phyloP scores from a whole-genome alignment of 2,797 vertebrate species.

The Enoplosus armatus region DNA sequence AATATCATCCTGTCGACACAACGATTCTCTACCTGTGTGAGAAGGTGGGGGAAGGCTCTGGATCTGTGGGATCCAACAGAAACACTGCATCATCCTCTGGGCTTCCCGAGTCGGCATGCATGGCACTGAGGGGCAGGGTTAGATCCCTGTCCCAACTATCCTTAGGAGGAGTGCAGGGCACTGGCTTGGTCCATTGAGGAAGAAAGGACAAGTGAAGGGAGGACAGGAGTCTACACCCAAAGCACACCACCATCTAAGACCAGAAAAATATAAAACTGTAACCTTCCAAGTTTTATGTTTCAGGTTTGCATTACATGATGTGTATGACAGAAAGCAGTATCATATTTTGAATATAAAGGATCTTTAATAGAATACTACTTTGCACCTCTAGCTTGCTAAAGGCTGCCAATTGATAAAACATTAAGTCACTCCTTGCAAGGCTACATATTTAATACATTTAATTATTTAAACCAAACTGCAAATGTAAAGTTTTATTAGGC shows the following conservation, averaged over 20 bases:
- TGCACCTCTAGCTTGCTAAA: not conserved
- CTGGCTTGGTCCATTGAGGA: slow-evolving; percentile 54
- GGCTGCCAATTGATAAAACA: not conserved
- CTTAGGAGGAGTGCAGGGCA: slow-evolving; percentile 85
- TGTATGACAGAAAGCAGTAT: no score
- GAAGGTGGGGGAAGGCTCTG: slow-evolving; percentile 76
- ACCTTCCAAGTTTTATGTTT: no score
- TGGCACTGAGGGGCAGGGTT: slow-evolving; percentile 77
- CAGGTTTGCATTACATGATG: no score
- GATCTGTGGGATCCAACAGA: slow-evolving; percentile 44
- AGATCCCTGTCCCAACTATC: slow-evolving; percentile 79
- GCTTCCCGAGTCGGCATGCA: slow-evolving; percentile 80
- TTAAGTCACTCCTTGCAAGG: not conserved
- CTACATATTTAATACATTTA: not conserved
- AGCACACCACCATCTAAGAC: slow-evolving; percentile 71
- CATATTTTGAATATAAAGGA: no score
- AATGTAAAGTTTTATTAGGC: not conserved
- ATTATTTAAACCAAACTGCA: not conserved
- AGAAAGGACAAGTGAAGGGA: slow-evolving; percentile 74
- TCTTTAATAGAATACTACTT: no score
- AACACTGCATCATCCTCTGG: slow-evolving; percentile 80
- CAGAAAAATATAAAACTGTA: not conserved
- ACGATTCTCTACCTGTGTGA: slow-evolving; percentile 76
- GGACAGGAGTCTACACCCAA: slow-evolving; percentile 75
- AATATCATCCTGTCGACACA: not conserved